Percentiles rank a stretch among this genome's conserved stretches.
phyloP scores from a whole-genome alignment of 2,888 invertebrate species.

The Dugesia japonica region DNA sequence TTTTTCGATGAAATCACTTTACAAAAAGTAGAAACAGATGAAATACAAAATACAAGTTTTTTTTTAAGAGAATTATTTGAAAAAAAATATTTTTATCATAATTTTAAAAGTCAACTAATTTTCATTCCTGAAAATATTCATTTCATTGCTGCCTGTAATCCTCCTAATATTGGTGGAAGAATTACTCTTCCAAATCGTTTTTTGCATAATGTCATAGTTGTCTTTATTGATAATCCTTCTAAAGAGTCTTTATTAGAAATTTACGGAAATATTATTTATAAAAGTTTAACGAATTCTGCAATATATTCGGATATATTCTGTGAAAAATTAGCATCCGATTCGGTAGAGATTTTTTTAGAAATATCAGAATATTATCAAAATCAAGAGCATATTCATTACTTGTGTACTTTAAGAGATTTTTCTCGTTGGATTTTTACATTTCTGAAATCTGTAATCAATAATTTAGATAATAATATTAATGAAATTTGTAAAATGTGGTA shows the following conservation, averaged over 20 bases:
- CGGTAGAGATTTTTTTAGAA: not conserved
- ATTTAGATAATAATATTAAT: not conserved
- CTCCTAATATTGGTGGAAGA: not conserved
- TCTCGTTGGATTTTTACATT: not conserved
- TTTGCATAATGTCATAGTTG: not conserved
- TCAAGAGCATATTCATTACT: not conserved
- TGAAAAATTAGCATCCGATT: not conserved
- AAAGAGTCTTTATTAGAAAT: slow-evolving; percentile 1
- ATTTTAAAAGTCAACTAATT: not conserved
- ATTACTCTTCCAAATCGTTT: not conserved
- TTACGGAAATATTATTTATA: not conserved
- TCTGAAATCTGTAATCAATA: not conserved
- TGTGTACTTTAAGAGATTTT: not conserved
- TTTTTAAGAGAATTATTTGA: slow-evolving; percentile 4
- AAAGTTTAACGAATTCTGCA: not conserved
- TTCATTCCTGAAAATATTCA: not conserved
- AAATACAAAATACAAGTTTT: slow-evolving; percentile 7
- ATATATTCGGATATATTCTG: not conserved
- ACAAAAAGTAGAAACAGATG: not conserved
- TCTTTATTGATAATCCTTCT: not conserved
- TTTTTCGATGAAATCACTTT: slow-evolving; percentile 1
- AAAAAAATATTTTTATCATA: not conserved
- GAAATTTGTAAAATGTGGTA: not conserved
- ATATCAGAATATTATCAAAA: not conserved
- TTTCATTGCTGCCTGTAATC: not conserved